Conservation (phyloP, 2,888 invertebrate species). For the Phasia obesa region DNA sequence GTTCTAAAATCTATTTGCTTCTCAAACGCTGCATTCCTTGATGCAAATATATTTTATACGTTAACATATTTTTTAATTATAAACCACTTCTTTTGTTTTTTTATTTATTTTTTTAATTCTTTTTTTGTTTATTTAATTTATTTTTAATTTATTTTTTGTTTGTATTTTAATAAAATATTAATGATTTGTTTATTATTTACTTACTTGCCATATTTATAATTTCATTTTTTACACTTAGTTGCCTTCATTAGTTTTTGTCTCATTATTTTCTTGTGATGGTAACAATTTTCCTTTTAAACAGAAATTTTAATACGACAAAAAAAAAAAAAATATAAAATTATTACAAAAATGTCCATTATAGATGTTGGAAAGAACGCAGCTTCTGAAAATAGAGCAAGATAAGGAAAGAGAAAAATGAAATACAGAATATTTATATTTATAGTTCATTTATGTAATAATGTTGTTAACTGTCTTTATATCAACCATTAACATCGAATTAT, state of each 20-base stretch:
- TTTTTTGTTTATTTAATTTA: not conserved
- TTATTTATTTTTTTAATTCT: not conserved
- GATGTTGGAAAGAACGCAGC: conserved; percentile 1
- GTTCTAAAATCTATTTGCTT: no score
- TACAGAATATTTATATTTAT: conserved; percentile 34
- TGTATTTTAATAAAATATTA: conserved; percentile 31
- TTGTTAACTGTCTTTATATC: conserved; percentile 60
- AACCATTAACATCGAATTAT: conserved; percentile 58
- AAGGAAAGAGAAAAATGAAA: conserved; percentile 5
- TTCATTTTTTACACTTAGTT: conserved; percentile 2
- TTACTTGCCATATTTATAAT: conserved; percentile 38
- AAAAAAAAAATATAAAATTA: not conserved
- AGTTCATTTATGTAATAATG: conserved; percentile 57
- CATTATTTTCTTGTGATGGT: conserved; percentile 9
- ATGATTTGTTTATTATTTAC: conserved; percentile 56
- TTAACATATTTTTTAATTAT: conserved; percentile 39
- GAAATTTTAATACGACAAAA: conserved; percentile 1
- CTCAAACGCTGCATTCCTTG: not conserved
- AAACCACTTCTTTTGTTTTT: conserved; percentile 15
- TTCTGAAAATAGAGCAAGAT: conserved; percentile 37
- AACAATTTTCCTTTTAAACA: not conserved
- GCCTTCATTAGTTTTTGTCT: conserved; percentile 20
- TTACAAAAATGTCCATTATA: conserved; percentile 9
- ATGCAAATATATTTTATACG: not conserved
- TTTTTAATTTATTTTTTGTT: not conserved